Base-by-base conservation (phyloP, 2,888 invertebrate genomes). In the Parnassius apollo region DNA sequence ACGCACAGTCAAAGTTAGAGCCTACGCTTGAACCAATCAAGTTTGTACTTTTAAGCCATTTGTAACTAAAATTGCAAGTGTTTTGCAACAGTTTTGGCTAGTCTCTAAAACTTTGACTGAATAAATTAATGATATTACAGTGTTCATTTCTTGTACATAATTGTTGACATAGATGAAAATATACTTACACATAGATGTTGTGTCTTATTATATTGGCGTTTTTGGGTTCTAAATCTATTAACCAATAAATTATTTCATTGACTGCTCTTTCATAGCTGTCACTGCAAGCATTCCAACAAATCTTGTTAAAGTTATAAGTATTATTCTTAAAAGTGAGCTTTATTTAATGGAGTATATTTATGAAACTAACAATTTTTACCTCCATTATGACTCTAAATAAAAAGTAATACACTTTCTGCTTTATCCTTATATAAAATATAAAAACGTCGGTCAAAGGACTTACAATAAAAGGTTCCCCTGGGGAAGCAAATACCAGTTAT, bases 111-210 rank as follows among this genome's bases (percentile, higher is more conserved):
- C 65, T 68, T 83, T 82, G 85, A 82, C 83, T 85, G 84, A 75
- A 71, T 68, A 72, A 73, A 71, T 74, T 74, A 73, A 76, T 83
- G 82, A 84, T 86, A 86, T 86, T 86, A 86, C 86, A 85, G 83
- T 87, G 82, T 85, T 83, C 73, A 78, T 75, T 77, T 70, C 71
- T 81, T 89, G 86, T 90, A 88, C 81, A 88, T 89, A 88, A 76
- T 79, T 81, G 80, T 83, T 86, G 74, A 79, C 76, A 65, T 70
- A 68, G 64, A 45, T 53, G 49, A 59, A 42, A 58, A 57, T 44
- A 46, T 44, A 48, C 35, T 68, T 69, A 65, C 45, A 67, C 45
- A 42, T 61, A 65, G 76, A 71, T 68, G 68, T 66, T 71, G 56
- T 68, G 72, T 67, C 65, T 68, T 70, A 66, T 66, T 61, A 54